Percentiles rank a stretch among this genome's conserved stretches.
Evolutionary conservation across 2,888 invertebrate species (phyloP).

Genomic region (Ectemnius cavifrons): DNA sequence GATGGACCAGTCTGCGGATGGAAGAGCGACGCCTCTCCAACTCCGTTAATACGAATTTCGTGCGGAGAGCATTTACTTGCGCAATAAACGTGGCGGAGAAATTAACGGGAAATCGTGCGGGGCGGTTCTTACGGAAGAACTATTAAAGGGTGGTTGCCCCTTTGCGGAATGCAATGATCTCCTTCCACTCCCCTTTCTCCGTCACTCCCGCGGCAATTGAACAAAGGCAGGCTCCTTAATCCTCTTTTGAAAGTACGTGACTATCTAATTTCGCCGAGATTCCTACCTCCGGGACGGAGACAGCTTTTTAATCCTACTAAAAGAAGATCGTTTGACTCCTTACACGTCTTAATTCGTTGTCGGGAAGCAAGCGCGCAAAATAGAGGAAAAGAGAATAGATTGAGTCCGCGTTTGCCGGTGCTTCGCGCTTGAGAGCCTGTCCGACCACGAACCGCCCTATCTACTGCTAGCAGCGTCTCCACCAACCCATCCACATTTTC

Average conservation of each 20-base stretch:
- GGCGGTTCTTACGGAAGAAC: slow-evolving; percentile 44
- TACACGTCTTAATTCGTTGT: too few relatives aligned
- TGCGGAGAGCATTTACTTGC: slow-evolving; percentile 44
- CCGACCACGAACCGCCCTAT: background rate
- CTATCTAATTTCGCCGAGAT: background rate
- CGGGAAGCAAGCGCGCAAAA: too few relatives aligned
- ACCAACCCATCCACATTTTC: too few relatives aligned
- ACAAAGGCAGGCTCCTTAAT: too few relatives aligned
- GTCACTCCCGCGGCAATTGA: too few relatives aligned
- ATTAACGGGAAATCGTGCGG: slow-evolving; percentile 50
- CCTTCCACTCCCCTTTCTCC: background rate
- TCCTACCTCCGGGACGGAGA: background rate
- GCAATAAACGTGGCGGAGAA: slow-evolving; percentile 56
- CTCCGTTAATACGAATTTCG: slow-evolving; percentile 52
- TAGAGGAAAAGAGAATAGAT: too few relatives aligned
- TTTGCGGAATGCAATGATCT: slow-evolving; percentile 15
- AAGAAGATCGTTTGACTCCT: background rate
- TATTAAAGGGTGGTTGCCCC: slow-evolving; percentile 39
- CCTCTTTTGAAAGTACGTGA: too few relatives aligned
- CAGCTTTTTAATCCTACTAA: background rate
- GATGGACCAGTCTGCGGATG: background rate
- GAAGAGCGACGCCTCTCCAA: slow-evolving; percentile 18
- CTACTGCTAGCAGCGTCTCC: background rate
- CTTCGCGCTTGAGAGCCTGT: background rate
- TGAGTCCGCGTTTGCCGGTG: background rate